Conservation (phyloP, 2,888 invertebrate genomes). For the Monoplex corrugatus region DNA sequence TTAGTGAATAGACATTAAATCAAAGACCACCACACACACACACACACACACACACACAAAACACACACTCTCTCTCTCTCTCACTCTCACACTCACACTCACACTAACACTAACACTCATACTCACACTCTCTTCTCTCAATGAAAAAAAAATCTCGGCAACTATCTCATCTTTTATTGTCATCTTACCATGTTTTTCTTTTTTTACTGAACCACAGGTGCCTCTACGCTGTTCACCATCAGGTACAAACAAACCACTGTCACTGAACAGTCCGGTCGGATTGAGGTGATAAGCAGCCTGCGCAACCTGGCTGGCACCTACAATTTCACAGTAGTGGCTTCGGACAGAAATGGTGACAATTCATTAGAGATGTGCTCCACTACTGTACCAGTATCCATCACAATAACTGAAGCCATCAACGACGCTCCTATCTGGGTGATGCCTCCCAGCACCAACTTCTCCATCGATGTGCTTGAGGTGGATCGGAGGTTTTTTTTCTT, state of each 20-base stretch:
- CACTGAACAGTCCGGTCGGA: constrained; percentile 86
- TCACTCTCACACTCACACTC: too few relatives aligned
- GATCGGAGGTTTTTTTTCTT: constrained; percentile 56
- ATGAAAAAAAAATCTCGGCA: too few relatives aligned
- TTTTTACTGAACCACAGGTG: constrained; percentile 22
- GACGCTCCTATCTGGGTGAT: constrained; percentile 91
- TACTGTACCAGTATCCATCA: constrained; percentile 87
- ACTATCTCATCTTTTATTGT: too few relatives aligned
- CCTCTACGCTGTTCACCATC: constrained; percentile 87
- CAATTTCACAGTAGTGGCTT: constrained; percentile 88
- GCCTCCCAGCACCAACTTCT: constrained; percentile 89
- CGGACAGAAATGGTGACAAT: constrained; percentile 87
- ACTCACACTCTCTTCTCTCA: too few relatives aligned
- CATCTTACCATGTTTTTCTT: too few relatives aligned
- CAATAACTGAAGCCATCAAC: constrained; percentile 80
- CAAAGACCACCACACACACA: too few relatives aligned
- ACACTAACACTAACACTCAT: too few relatives aligned
- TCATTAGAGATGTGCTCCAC: constrained; percentile 57
- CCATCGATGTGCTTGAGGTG: constrained; percentile 92
- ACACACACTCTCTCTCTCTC: too few relatives aligned
- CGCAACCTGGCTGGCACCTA: constrained; percentile 85
- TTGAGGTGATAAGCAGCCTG: constrained; percentile 90
- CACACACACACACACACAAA: too few relatives aligned
- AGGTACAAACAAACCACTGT: neutral
- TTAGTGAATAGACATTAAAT: too few relatives aligned